phyloP scores from a whole-genome alignment of 2,888 invertebrate genomes.

The Meganola albula region DNA sequence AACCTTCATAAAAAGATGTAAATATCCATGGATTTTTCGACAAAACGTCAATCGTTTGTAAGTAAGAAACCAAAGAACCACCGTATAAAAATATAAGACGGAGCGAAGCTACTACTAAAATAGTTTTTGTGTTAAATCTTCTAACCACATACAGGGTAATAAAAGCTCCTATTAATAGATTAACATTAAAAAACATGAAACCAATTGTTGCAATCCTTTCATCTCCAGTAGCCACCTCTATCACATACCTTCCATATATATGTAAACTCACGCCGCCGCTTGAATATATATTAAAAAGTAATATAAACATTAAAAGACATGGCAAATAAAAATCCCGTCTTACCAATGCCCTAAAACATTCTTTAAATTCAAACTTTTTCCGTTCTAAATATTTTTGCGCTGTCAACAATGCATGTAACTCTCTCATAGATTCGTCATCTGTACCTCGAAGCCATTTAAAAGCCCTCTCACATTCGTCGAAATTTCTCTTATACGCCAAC shows the following conservation, averaged over 20 bases:
- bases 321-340: slow-evolving; percentile 4
- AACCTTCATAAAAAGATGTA: slow-evolving; percentile 11
- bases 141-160: slow-evolving; percentile 12
- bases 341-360: not conserved
- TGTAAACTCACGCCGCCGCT: not conserved
- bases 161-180: slow-evolving; percentile 7
- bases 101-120: slow-evolving; percentile 8
- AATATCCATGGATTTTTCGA: slow-evolving; percentile 3
- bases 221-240: slow-evolving; percentile 1
- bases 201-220: not conserved
- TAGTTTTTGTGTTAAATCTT: slow-evolving; percentile 16
- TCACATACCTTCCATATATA: slow-evolving; percentile 1
- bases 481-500: slow-evolving; percentile 22
- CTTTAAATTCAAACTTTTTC: not conserved
- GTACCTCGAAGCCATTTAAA: slow-evolving; percentile 14
- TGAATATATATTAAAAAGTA: slow-evolving; percentile 2
- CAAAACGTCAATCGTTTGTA: not conserved
- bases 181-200: not conserved
- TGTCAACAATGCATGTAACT: slow-evolving; percentile 8
- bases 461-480: slow-evolving; percentile 13
- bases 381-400: slow-evolving; percentile 7
- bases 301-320: not conserved
- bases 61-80: not conserved
- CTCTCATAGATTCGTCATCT: slow-evolving; percentile 7
- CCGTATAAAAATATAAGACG: slow-evolving; percentile 4